phyloP scores from a whole-genome alignment of 2,888 invertebrate species.

The Cryptocephalus moraei region DNA sequence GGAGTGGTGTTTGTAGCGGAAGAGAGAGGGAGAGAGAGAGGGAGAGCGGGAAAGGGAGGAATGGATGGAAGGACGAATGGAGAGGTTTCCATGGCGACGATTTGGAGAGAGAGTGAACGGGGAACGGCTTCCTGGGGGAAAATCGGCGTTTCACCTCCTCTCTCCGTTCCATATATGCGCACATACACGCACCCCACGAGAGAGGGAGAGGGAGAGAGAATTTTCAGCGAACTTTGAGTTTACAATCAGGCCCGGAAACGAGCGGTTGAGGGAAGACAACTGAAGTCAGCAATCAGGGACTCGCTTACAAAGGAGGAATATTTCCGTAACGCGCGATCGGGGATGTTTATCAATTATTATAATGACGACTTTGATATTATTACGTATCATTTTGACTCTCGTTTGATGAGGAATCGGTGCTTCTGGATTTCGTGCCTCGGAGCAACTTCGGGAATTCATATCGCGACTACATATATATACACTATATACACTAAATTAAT shows the following conservation, averaged over 20 bases:
- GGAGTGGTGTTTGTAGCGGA: neutral
- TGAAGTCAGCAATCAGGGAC: conserved; percentile 31
- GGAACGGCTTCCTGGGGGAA: too few species aligned
- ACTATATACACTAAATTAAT: too few species aligned
- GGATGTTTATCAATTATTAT: conserved; percentile 21
- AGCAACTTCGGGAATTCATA: too few species aligned
- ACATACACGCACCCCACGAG: too few species aligned
- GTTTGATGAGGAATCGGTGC: neutral
- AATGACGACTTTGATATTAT: conserved; percentile 8
- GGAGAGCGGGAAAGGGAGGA: too few species aligned
- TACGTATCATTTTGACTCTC: conserved; percentile 1
- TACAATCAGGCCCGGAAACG: conserved; percentile 24
- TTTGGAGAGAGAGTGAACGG: neutral
- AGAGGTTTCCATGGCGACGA: neutral
- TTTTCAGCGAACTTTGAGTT: neutral
- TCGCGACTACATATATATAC: too few species aligned
- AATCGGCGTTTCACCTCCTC: too few species aligned
- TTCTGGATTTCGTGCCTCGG: too few species aligned
- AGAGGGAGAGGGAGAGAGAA: too few species aligned
- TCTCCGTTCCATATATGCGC: too few species aligned
- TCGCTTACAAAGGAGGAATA: conserved; percentile 25
- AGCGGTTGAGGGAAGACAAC: conserved; percentile 29
- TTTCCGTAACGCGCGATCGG: conserved; percentile 24
- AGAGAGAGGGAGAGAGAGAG: too few species aligned
- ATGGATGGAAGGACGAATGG: too few species aligned